Conservation (phyloP, 2,797 vertebrate genomes). For the Pygocentrus nattereri region DNA sequence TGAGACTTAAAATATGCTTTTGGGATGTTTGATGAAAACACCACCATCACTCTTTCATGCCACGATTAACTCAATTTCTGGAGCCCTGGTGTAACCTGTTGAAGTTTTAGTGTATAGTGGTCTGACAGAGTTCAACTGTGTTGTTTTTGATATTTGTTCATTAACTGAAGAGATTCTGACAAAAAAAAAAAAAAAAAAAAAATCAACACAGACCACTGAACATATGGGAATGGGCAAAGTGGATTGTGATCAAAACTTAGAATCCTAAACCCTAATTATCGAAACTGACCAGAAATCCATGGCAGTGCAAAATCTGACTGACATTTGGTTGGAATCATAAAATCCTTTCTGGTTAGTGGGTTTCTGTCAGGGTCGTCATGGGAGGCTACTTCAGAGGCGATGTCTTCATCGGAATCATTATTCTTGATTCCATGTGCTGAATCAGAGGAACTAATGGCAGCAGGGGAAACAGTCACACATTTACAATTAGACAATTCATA, state of each 20-base stretch:
- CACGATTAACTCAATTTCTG: not conserved
- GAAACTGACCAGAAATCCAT: constrained; percentile 55
- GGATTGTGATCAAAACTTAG: not conserved
- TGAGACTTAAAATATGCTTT: not conserved
- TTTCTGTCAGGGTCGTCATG: not conserved
- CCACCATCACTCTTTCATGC: not conserved
- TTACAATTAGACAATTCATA: not conserved
- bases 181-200: too few species aligned
- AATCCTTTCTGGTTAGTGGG: constrained; percentile 50
- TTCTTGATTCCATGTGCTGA: constrained; percentile 83
- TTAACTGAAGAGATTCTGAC: not conserved
- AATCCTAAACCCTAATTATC: too few species aligned
- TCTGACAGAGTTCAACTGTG: not conserved
- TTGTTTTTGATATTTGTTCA: not conserved
- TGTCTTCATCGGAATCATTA: constrained; percentile 83
- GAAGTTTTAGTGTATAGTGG: not conserved
- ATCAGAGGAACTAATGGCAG: constrained; percentile 78
- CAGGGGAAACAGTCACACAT: not conserved
- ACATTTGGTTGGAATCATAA: constrained; percentile 50
- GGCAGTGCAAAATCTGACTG: constrained; percentile 63
- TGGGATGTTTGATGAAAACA: not conserved
- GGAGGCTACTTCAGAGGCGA: constrained; percentile 76
- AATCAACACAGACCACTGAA: constrained; percentile 3
- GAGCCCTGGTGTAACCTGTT: not conserved
- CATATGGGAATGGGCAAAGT: too few species aligned